Conservation (phyloP, 1,140 invertebrate genomes). For the Polyergus mexicanus region DNA sequence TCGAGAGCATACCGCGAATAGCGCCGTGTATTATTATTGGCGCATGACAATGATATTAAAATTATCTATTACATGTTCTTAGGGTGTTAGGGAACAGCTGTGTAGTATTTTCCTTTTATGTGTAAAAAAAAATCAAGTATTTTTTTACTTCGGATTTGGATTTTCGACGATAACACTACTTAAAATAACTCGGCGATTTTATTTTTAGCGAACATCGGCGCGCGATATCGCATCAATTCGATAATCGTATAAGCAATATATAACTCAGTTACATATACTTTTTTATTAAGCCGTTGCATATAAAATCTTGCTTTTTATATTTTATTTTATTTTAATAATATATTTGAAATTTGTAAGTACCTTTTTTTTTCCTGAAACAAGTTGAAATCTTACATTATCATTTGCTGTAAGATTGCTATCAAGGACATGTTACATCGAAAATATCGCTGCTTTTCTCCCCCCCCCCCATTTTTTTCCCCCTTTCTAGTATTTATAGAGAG, state of each 20-base stretch:
- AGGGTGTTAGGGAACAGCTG: constrained; percentile 67
- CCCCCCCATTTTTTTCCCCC: background rate
- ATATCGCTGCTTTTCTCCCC: background rate
- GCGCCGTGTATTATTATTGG: constrained; percentile 48
- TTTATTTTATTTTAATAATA: background rate
- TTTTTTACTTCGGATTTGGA: constrained; percentile 39
- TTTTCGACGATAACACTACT: constrained; percentile 18
- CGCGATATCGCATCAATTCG: constrained; percentile 20
- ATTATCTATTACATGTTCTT: constrained; percentile 74
- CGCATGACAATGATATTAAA: constrained; percentile 59
- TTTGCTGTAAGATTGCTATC: constrained; percentile 1
- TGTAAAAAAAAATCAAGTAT: constrained; percentile 12
- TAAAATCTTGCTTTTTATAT: constrained; percentile 23
- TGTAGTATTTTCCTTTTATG: constrained; percentile 59
- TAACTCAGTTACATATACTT: constrained; percentile 38
- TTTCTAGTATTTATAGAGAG: background rate
- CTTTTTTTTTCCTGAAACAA: background rate
- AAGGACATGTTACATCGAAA: too few species aligned
- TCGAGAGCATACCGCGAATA: constrained; percentile 10
- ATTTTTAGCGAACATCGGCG: constrained; percentile 13
- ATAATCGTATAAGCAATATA: constrained; percentile 42
- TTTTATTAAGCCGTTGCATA: constrained; percentile 43
- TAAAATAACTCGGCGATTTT: constrained; percentile 13
- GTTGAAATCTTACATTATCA: background rate
- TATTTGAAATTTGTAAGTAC: background rate